phyloP scores from a whole-genome alignment of 1,140 invertebrate genomes.

The Adelges cooleyi region DNA sequence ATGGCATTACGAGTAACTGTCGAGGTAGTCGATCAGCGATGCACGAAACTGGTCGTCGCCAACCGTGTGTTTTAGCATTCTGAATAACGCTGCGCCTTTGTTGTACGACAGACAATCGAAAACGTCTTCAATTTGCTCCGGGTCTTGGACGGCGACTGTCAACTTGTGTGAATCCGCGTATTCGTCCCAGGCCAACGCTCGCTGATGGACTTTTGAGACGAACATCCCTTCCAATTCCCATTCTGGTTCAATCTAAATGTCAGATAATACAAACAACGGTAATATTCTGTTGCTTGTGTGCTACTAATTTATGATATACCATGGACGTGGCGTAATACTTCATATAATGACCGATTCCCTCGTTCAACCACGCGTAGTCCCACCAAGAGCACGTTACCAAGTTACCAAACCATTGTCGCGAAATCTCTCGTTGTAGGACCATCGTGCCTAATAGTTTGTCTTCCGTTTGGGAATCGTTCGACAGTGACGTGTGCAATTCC shows the following conservation, averaged over 20 bases:
- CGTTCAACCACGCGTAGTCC: constrained; percentile 39
- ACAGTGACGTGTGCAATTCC: constrained; percentile 50
- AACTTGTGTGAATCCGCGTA: constrained; percentile 61
- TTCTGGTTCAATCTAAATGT: constrained; percentile 35
- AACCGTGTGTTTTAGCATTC: constrained; percentile 63
- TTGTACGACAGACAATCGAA: constrained; percentile 87
- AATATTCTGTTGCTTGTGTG: too few species aligned
- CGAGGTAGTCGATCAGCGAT: constrained; percentile 33
- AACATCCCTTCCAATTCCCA: constrained; percentile 38
- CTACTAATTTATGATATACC: constrained; percentile 30
- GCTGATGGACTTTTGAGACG: constrained; percentile 40
- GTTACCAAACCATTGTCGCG: constrained; percentile 61
- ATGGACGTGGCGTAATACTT: constrained; percentile 29
- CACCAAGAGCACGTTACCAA: constrained; percentile 49
- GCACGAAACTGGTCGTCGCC: constrained; percentile 47
- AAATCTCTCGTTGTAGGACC: constrained; percentile 43
- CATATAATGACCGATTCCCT: constrained; percentile 37
- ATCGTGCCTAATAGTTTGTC: constrained; percentile 36
- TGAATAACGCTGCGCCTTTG: constrained; percentile 64
- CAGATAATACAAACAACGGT: background rate
- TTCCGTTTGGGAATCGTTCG: constrained; percentile 48
- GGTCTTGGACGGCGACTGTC: constrained; percentile 70
- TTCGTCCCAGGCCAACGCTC: constrained; percentile 42
- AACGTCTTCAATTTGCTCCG: constrained; percentile 83
- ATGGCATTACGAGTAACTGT: constrained; percentile 5